Evolutionary conservation across 2,888 invertebrate species (phyloP).

Genomic region (Hydrotaea diabolus): DNA sequence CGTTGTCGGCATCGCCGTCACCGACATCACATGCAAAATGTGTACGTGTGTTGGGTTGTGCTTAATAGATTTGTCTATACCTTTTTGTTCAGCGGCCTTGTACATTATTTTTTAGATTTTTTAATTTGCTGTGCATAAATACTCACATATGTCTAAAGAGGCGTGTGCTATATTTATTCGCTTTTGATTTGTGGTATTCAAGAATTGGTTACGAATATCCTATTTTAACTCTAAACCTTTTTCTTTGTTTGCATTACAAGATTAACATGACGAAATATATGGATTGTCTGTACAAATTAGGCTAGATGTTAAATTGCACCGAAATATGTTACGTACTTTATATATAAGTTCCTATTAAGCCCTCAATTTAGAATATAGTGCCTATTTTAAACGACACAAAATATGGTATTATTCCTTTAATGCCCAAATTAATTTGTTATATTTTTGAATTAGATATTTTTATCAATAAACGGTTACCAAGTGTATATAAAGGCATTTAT

Average conservation of each 20-base stretch:
- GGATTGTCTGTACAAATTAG: too few species aligned
- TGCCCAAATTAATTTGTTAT: too few species aligned
- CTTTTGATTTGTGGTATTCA: background rate
- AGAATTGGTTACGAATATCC: background rate
- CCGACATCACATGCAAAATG: slow-evolving; percentile 8
- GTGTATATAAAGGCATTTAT: too few species aligned
- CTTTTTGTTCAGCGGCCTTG: slow-evolving; percentile 54
- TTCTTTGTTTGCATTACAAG: background rate
- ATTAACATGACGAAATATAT: too few species aligned
- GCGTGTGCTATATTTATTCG: background rate
- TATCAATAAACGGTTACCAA: too few species aligned
- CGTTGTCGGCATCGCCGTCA: background rate
- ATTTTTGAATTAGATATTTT: too few species aligned
- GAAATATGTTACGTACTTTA: too few species aligned
- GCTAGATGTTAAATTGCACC: too few species aligned
- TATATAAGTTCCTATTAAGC: too few species aligned
- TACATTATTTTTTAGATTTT: slow-evolving; percentile 43
- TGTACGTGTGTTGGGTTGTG: background rate
- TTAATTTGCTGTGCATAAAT: background rate
- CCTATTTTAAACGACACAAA: too few species aligned
- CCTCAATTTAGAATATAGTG: too few species aligned
- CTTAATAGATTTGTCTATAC: slow-evolving; percentile 21
- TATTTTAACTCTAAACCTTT: background rate
- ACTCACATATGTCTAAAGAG: background rate
- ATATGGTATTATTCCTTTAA: too few species aligned